A percentile compares a stretch with the other conserved stretches of the same genome.
Conservation (phyloP, 2,797 vertebrate species). For the Platalea minor region DNA sequence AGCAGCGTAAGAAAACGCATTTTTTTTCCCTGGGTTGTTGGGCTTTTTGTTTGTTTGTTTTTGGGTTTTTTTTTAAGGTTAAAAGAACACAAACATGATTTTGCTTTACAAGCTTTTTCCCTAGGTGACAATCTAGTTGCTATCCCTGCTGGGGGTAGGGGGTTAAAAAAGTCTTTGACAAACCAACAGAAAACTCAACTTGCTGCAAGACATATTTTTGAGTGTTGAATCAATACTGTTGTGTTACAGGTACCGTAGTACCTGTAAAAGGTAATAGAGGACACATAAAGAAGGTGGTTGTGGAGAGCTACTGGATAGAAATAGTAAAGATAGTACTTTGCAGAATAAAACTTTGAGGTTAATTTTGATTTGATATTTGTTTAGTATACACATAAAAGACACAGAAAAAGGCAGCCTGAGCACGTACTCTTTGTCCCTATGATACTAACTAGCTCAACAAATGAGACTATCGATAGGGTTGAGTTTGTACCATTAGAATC, state of each 20-base stretch:
- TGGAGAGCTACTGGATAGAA: background rate
- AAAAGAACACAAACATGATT: background rate
- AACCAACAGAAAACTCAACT: background rate
- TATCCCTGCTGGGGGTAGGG: background rate
- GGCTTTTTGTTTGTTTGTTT: background rate
- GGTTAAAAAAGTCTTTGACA: background rate
- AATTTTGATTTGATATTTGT: background rate
- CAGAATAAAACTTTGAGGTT: background rate
- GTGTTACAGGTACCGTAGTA: background rate
- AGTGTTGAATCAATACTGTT: background rate
- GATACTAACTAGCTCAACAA: background rate
- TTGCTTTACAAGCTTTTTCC: background rate
- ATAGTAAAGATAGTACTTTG: background rate
- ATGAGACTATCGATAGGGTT: background rate
- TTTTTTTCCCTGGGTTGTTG: too few species aligned
- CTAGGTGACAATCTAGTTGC: background rate
- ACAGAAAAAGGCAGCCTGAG: background rate
- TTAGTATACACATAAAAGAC: background rate
- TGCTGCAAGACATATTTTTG: background rate
- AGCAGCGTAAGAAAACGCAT: background rate
- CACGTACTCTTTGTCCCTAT: background rate
- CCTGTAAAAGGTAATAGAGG: background rate
- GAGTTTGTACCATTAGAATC: background rate
- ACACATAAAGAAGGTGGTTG: background rate
- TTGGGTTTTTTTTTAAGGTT: background rate